A percentile compares a stretch with the other conserved stretches of the same genome.
These are phyloP conservation scores for Colletes collaris DNA, from an alignment of 2,888 invertebrate genomes.

Conservation along the genomic window DNA sequence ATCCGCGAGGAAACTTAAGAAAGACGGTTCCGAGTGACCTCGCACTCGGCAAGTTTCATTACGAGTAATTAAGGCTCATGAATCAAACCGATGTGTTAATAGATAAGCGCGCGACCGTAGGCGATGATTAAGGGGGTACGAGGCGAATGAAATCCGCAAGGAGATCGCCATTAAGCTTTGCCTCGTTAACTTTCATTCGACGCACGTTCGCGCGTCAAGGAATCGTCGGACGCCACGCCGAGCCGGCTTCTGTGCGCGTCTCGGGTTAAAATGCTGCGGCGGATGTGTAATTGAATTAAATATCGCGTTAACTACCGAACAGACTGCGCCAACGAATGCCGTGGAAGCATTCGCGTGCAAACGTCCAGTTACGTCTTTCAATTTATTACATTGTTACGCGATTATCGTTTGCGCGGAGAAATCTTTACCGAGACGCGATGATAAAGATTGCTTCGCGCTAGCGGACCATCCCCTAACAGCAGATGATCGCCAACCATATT, in stretches of 20 bases:
- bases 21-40: slow-evolving; percentile 9
- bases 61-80: slow-evolving; percentile 38
- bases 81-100: slow-evolving; percentile 45
- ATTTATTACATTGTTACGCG: neutral
- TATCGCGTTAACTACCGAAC: slow-evolving; percentile 11
- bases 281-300: slow-evolving; percentile 47
- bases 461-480: too few relatives aligned
- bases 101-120: slow-evolving; percentile 35
- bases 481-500: too few relatives aligned
- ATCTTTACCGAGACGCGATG: too few relatives aligned
- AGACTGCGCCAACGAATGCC: neutral
- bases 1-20: neutral
- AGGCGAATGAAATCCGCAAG: slow-evolving; percentile 31
- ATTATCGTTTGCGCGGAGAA: neutral
- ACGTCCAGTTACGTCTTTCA: neutral
- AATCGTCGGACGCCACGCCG: slow-evolving; percentile 3
- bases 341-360: slow-evolving; percentile 14
- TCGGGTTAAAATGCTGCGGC: slow-evolving; percentile 14
- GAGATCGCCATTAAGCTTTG: slow-evolving; percentile 34
- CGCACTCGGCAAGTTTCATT: slow-evolving; percentile 27
- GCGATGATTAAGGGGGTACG: slow-evolving; percentile 42
- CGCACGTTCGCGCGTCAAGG: slow-evolving; percentile 18
- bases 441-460: too few relatives aligned
- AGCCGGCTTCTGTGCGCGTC: neutral
- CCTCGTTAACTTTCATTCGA: slow-evolving; percentile 48